Base-by-base conservation (phyloP, 2,797 vertebrate species). In the Oophaga sylvatica region DNA sequence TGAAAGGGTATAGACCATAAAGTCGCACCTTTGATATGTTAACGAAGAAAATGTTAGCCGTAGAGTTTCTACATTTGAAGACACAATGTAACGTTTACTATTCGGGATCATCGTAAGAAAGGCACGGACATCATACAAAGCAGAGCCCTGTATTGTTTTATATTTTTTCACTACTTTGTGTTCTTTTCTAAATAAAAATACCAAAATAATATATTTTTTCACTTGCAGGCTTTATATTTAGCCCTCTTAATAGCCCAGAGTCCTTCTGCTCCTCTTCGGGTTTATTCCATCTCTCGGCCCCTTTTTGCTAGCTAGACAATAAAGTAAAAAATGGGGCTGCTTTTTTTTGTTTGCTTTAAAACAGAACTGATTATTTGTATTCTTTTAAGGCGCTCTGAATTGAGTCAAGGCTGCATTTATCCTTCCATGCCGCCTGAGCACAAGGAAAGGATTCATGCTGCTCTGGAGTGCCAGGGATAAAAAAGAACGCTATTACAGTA, bases 401-500 rank as follows among this genome's bases (percentile, higher is more conserved):
- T 87, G 48, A 92, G 87, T 79, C 67, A 68, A 80, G 88, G 62
- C 62, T 86, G 83, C 90, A 87, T 90, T 92, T 90, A 79, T 91
- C 90, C 90, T 90, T 84, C 62, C 26, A 13, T 90, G 91, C 82
- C 85, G 31, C 88, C 87, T 87, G 81, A 63, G 67, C 85, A 88
- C 90, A 92, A 91, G 90, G 29, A 89, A 87, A 91, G 78, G 81
- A 87, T 92, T 76, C 80, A 84, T 29, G 78, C 71, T 87, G 80
- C 88, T 76, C 87, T 88, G 84, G 75, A 56, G 81, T 87, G 92
- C 91, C 71, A 91, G 80, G 84, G 90, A 91, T 92, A 86, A 84
- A 87, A 77, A 90, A 90, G 86, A 92, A 91, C 91, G 22, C 70
- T 87, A 87, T 85, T 91, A 89, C 92, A 94, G 93, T 92, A 93